Conservation (phyloP, 2,113 vertebrate species). For the Gambusia holbrooki region DNA sequence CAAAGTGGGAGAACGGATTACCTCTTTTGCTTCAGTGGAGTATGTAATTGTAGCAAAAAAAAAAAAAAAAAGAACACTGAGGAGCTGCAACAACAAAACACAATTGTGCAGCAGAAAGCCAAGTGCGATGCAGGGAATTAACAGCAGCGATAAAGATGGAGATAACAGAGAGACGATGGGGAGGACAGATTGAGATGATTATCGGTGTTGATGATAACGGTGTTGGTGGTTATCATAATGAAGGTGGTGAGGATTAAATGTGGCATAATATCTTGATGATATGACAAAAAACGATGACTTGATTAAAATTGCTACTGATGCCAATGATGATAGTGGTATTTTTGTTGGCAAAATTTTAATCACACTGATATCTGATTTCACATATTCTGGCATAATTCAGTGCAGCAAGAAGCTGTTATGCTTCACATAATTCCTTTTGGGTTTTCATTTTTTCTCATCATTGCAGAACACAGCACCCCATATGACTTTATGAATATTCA, state of each 20-base stretch:
- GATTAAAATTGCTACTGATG: constrained; percentile 72
- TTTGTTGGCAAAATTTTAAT: constrained; percentile 56
- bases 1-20: constrained; percentile 73
- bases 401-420: constrained; percentile 32
- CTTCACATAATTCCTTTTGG: constrained; percentile 23
- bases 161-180: constrained; percentile 58
- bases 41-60: constrained; percentile 72
- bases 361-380: constrained; percentile 51
- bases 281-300: constrained; percentile 63
- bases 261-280: constrained; percentile 58
- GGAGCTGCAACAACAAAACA: constrained; percentile 67
- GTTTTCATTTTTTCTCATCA: neutral
- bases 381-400: constrained; percentile 36
- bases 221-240: constrained; percentile 72
- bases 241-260: constrained; percentile 68
- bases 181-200: constrained; percentile 65
- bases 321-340: constrained; percentile 58
- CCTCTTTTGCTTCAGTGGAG: constrained; percentile 75
- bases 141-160: constrained; percentile 55
- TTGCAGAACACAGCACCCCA: constrained; percentile 24
- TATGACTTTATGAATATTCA: constrained; percentile 63
- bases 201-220: constrained; percentile 65
- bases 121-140: constrained; percentile 55
- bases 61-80: constrained; percentile 41
- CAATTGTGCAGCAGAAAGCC: constrained; percentile 54